Percentiles rank a stretch among this genome's conserved stretches.
These are phyloP conservation scores for Lasiurus borealis DNA, from an alignment of 2,113 vertebrate genomes.

Conservation along the genomic window DNA sequence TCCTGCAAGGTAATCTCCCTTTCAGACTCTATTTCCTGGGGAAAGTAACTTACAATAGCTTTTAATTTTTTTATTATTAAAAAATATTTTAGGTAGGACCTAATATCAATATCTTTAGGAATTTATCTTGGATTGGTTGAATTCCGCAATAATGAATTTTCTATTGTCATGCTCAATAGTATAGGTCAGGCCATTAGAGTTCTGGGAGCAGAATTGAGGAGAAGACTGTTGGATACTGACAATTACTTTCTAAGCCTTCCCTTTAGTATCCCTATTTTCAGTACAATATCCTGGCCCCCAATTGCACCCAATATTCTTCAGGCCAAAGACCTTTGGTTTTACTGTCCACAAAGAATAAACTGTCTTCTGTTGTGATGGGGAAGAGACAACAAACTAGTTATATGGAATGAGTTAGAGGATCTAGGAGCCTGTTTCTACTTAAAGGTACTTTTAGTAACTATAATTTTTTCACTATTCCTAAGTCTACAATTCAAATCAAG, in stretches of 20 bases:
- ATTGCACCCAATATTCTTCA: neutral
- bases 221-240: neutral
- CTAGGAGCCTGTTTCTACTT: neutral
- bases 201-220: neutral
- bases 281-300: neutral
- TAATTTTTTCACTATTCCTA: neutral
- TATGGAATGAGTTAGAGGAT: no score
- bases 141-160: neutral
- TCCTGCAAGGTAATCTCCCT: neutral
- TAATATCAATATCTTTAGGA: conserved; percentile 7
- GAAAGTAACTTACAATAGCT: neutral
- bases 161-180: neutral
- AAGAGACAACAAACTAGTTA: neutral
- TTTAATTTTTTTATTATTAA: neutral
- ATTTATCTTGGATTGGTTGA: neutral
- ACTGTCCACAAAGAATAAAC: neutral
- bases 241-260: neutral
- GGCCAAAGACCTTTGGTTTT: neutral
- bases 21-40: neutral
- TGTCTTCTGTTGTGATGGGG: neutral
- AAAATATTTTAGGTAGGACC: neutral
- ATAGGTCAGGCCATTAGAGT: neutral
- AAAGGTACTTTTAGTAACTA: neutral
- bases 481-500: neutral
- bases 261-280: neutral